Percentiles rank a stretch among this genome's conserved stretches.
These are phyloP conservation scores for Drosophila gunungcola DNA, from an alignment of 1,140 invertebrate genomes.

Conservation along the genomic window DNA sequence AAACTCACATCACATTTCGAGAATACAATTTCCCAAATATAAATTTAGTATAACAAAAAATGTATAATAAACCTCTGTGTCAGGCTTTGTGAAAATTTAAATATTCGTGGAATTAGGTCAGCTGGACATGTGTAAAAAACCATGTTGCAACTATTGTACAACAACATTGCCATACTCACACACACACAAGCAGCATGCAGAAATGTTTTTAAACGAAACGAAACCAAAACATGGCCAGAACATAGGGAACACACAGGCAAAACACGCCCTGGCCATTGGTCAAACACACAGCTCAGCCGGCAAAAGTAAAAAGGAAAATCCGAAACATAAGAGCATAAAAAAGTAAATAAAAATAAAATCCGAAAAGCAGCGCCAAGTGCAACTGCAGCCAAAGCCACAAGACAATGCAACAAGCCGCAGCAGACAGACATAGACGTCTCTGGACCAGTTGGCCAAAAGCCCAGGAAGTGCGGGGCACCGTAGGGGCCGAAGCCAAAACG, in stretches of 20 bases:
- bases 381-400: conserved; percentile 60
- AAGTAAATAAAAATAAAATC: conserved; percentile 6
- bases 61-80: conserved; percentile 3
- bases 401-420: conserved; percentile 67
- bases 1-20: conserved; percentile 3
- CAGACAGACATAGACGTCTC: conserved; percentile 31
- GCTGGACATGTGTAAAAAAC: conserved; percentile 72
- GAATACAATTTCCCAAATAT: conserved; percentile 11
- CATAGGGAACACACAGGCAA: conserved; percentile 34
- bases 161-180: conserved; percentile 50
- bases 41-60: conserved; percentile 1
- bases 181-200: conserved; percentile 26
- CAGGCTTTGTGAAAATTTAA: conserved; percentile 28
- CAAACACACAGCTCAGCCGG: conserved; percentile 44
- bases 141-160: conserved; percentile 67
- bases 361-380: conserved; percentile 71
- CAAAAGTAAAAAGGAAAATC: conserved; percentile 54
- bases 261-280: conserved; percentile 54
- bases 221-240: conserved; percentile 52
- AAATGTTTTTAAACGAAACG: conserved; percentile 63
- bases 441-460: conserved; percentile 51
- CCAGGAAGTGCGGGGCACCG: not conserved
- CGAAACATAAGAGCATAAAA: conserved; percentile 15
- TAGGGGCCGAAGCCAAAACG: not conserved
- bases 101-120: conserved; percentile 66